phyloP scores from a whole-genome alignment of 2,888 invertebrate genomes.

The Melipona beecheii region DNA sequence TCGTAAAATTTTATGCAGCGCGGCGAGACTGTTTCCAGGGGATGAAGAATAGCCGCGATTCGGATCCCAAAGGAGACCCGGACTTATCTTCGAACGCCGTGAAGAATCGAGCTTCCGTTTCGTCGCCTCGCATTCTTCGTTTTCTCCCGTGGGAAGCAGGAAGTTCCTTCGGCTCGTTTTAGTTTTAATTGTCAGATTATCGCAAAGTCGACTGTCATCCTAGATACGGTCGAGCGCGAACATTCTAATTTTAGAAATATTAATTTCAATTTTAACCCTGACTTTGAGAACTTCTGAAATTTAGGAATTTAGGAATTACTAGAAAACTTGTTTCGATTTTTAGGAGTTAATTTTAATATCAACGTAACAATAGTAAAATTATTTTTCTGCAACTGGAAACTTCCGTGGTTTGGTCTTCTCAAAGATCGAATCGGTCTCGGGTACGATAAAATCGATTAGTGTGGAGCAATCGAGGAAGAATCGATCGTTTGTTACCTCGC shows the following conservation, averaged over 20 bases:
- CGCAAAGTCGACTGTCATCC: not conserved
- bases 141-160: not conserved
- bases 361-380: too few species aligned
- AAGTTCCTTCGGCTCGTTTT: not conserved
- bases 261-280: too few species aligned
- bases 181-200: not conserved
- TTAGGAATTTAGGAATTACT: too few species aligned
- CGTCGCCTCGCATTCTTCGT: not conserved
- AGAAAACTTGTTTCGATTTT: too few species aligned
- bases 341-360: too few species aligned
- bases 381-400: too few species aligned
- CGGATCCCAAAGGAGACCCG: not conserved
- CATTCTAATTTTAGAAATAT: too few species aligned
- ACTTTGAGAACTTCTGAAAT: too few species aligned
- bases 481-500: conserved; percentile 5
- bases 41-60: conserved; percentile 16
- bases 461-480: not conserved
- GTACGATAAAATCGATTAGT: not conserved
- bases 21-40: conserved; percentile 2
- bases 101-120: not conserved
- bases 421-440: too few species aligned
- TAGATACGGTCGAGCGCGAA: not conserved
- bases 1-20: conserved; percentile 34
- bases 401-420: too few species aligned
- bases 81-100: not conserved